Evolutionary conservation across 1,140 invertebrate genomes (phyloP), one percentile per base, ranked within the genome.

Genomic region (Aphis gossypii): DNA sequence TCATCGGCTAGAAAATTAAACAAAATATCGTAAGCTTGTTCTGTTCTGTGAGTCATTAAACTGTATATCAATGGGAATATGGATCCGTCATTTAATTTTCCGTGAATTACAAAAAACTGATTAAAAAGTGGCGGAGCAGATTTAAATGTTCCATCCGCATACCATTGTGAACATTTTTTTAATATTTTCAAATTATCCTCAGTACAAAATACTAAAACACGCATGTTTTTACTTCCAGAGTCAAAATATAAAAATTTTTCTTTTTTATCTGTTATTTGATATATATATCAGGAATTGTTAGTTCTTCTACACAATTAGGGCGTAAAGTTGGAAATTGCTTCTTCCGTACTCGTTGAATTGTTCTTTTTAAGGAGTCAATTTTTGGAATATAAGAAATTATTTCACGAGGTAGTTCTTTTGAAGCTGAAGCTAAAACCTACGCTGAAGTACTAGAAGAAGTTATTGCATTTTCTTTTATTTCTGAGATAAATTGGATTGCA

Each of bases 381-480:
- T 46, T 46, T 46, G 44, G 44, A 46, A 82, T 82, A 82, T 82
- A 35, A 35, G 68, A 35, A 82, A 82, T 35, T 35, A 82, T 20
- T 82, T 82, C 68, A 82, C 30, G 68, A 82, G 68, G 68, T 82
- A 82, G 35, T 82, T 82, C n/a, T 82, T 82, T 82, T 35, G 68
- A 82, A 82, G 68, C 68, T 35, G n/a, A 82, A 35, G 68, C 68
- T 82, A 82, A 82, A 82, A 82, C n/a, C 6, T 3, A 82, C 68
- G 68, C 8, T 35, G 68, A 82, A 82, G 18, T 35, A 35, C 68
- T 35, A 82, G 68, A 38, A 82, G 68, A 82, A 46, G 44, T 46
- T 46, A 4, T 46, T 46, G 44, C 44, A 46, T 46, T 46, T 46
- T 46, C 44, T 46, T 82, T 82, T 82, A n/a, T 82, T 82, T 82